These are phyloP conservation scores for Noturus placidus DNA, from an alignment of 2,113 vertebrate species.

Conservation along the genomic window DNA sequence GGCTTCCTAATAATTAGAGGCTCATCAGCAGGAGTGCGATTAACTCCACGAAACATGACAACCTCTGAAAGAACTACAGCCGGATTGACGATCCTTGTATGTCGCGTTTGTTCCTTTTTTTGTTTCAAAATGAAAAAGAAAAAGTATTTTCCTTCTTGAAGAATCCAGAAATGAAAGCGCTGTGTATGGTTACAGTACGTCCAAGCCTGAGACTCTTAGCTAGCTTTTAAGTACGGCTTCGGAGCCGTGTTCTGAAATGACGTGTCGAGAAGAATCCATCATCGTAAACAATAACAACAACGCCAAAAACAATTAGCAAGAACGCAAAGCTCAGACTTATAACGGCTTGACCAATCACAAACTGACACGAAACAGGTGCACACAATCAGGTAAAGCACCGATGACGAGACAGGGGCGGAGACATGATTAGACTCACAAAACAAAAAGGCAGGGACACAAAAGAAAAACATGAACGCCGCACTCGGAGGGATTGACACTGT, in stretches of 20 bases:
- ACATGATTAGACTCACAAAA: background rate
- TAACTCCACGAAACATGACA: constrained; percentile 27
- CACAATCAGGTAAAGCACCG: background rate
- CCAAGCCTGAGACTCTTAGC: background rate
- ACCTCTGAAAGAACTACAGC: constrained; percentile 6
- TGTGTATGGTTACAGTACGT: background rate
- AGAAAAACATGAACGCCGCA: background rate
- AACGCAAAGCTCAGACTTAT: background rate
- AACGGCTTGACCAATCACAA: background rate
- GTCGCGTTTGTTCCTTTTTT: background rate
- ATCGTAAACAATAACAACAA: background rate
- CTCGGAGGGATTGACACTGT: background rate
- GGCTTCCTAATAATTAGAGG: constrained; percentile 55
- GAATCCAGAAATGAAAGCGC: background rate
- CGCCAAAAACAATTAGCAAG: background rate
- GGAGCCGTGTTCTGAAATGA: background rate
- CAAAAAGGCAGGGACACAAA: background rate
- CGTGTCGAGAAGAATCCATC: background rate
- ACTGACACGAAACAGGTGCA: background rate
- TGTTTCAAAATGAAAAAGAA: background rate
- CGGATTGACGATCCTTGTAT: background rate
- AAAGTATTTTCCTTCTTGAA: background rate
- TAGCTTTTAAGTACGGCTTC: background rate
- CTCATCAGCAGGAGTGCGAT: constrained; percentile 48
- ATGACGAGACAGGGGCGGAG: too few species aligned